phyloP scores from a whole-genome alignment of 2,888 invertebrate species.

The Lissonota sp. region DNA sequence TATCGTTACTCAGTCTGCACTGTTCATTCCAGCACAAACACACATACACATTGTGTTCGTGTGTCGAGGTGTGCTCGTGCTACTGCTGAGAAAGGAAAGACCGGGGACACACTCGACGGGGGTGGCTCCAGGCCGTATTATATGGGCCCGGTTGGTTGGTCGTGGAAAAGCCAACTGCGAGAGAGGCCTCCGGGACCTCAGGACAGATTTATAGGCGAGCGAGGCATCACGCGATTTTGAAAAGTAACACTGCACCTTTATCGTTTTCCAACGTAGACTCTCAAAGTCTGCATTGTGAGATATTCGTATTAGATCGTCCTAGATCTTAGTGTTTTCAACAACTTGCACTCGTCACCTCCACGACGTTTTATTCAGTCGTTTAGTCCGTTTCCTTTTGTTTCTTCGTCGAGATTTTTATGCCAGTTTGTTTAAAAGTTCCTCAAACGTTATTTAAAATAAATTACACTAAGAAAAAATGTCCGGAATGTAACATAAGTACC shows the following conservation, averaged over 20 bases:
- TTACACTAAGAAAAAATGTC: too few species aligned
- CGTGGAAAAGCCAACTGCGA: slow-evolving; percentile 33
- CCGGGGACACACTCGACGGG: slow-evolving; percentile 27
- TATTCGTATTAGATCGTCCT: background rate
- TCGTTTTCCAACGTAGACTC: background rate
- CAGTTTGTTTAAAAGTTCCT: too few species aligned
- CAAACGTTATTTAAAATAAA: too few species aligned
- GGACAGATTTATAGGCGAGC: slow-evolving; percentile 74
- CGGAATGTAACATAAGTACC: too few species aligned
- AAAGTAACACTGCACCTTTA: slow-evolving; percentile 51
- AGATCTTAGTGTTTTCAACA: too few species aligned
- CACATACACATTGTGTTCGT: slow-evolving; percentile 37
- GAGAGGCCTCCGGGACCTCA: slow-evolving; percentile 35
- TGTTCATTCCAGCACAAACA: slow-evolving; percentile 26
- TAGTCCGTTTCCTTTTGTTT: too few species aligned
- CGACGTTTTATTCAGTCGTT: too few species aligned
- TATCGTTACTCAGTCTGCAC: slow-evolving; percentile 8
- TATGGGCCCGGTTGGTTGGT: background rate
- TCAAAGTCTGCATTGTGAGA: background rate
- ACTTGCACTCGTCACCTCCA: too few species aligned
- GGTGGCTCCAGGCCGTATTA: slow-evolving; percentile 6
- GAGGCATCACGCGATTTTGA: slow-evolving; percentile 75
- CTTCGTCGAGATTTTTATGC: too few species aligned
- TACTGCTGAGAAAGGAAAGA: slow-evolving; percentile 51
- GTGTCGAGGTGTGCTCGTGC: background rate